Base-by-base conservation (phyloP, 2,113 vertebrate genomes). In the Alouatta palliata region DNA sequence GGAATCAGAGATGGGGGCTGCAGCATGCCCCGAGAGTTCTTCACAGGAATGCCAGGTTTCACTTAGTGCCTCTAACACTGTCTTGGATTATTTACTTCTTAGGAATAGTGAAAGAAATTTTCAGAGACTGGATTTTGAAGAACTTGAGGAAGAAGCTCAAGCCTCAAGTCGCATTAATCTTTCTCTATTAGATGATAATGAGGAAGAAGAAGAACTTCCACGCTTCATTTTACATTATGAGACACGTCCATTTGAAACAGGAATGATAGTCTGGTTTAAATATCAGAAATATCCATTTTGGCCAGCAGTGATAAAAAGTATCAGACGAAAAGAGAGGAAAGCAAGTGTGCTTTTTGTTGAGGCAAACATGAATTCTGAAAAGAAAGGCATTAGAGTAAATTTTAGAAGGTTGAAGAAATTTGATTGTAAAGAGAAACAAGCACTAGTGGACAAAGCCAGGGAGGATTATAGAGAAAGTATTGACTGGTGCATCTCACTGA, bases 321-420 rank as follows among this genome's bases (percentile, higher is more conserved):
- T 99, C 88, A 99, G 99, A 87, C 96, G 83, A 87, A 99, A 99
- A 90, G 97, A 96, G 4, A 99, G 91, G 75, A 99, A 98, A 96
- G 99, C 99, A 8, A 99, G 98, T 45, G 98, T 99, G 70, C 43
- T 99, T 64, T 99, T 99, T 43, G 98, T 99, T 83, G 99, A 99
- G 27, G 95, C 98, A 47, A 90, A 88, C 23, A 97, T 98, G 6
- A 98, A 97, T 35, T 97, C 98, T 91, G 98, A 98, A 58, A 99
- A 98, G 70, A 98, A 87, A 97, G 99, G 99, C 35, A 98, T 99
- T 87, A 98, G 98, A 8, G 99, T 99, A 35, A 45, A 98, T 88
- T 97, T 99, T 85, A 99, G 97, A 98, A 99, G 89, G 12, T 95
- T 99, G 94, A 99, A 99, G 80, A 99, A 99, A 70, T 99, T 99